Conservation (phyloP, 2,113 vertebrate species). For the Cinclus cinclus region DNA sequence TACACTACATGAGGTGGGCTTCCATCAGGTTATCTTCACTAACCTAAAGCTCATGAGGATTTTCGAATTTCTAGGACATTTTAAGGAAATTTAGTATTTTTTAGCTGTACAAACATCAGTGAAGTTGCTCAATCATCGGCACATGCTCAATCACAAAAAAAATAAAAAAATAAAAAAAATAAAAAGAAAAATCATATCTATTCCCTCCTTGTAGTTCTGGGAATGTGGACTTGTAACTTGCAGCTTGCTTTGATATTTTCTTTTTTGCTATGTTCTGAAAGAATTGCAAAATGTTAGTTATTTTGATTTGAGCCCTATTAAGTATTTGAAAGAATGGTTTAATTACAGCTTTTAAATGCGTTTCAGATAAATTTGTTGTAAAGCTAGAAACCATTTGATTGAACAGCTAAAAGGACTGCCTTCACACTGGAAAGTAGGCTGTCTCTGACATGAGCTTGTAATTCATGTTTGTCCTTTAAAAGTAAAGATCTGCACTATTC, state of each 20-base stretch:
- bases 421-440: neutral
- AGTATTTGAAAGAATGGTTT: neutral
- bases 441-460: neutral
- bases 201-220: neutral
- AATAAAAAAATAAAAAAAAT: no score
- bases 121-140: neutral
- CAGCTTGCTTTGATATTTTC: neutral
- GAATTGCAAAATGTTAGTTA: neutral
- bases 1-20: neutral
- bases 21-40: neutral
- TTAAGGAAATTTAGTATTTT: neutral
- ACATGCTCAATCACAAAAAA: neutral
- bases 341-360: neutral
- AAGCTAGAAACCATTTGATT: neutral
- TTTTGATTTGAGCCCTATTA: neutral
- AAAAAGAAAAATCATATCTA: fast-evolving
- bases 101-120: neutral
- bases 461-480: neutral
- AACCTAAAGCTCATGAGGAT: neutral
- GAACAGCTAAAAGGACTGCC: neutral
- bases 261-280: neutral
- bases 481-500: neutral
- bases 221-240: neutral
- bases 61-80: neutral
- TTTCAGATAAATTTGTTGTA: neutral